These are phyloP conservation scores for Acrobasis suavella DNA, from an alignment of 2,888 invertebrate species.

Conservation along the genomic window DNA sequence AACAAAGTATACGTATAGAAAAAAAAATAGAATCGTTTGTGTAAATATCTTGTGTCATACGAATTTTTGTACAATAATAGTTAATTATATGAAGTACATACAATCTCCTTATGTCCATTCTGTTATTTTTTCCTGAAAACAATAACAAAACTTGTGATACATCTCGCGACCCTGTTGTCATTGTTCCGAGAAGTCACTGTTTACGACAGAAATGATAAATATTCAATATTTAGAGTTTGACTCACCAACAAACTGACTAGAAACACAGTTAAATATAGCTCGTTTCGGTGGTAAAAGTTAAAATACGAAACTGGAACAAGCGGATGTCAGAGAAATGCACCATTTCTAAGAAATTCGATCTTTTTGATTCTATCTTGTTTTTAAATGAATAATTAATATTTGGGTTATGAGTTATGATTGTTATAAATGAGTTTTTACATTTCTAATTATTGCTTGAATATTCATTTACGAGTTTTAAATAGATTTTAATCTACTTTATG, in stretches of 20 bases:
- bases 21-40: too few species aligned
- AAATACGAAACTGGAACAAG: neutral
- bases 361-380: neutral
- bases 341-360: neutral
- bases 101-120: neutral
- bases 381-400: neutral
- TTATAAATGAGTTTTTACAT: too few species aligned
- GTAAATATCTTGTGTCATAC: too few species aligned
- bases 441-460: neutral
- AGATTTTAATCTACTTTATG: neutral
- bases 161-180: slow-evolving; percentile 2
- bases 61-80: too few species aligned
- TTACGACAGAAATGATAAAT: slow-evolving; percentile 14
- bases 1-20: too few species aligned
- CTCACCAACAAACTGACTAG: slow-evolving; percentile 9
- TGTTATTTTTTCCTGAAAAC: slow-evolving; percentile 6
- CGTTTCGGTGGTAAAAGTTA: neutral
- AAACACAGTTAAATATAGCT: slow-evolving; percentile 10
- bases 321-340: slow-evolving; percentile 2
- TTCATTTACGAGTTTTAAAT: neutral
- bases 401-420: too few species aligned
- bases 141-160: slow-evolving; percentile 7
- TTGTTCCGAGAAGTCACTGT: slow-evolving; percentile 13
- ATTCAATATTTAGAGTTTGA: slow-evolving; percentile 20
- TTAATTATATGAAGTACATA: neutral